phyloP scores from a whole-genome alignment of 1,140 invertebrate genomes.

The Tetranychus urticae region DNA sequence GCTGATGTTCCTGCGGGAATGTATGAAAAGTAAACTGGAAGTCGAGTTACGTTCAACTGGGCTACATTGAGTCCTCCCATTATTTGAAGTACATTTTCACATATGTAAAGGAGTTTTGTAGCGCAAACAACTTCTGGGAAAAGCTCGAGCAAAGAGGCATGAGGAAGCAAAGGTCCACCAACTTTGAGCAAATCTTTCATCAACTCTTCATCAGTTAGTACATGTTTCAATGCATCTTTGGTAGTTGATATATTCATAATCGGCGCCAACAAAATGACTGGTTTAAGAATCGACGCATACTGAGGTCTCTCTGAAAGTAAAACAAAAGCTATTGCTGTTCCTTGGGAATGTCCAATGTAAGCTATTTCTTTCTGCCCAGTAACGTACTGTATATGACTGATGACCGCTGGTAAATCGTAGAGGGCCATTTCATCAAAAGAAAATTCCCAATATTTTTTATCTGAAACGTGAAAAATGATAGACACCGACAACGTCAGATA shows the following conservation, averaged over 20 bases:
- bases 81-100: constrained; percentile 1
- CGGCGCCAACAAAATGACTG: constrained; percentile 6
- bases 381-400: constrained; percentile 22
- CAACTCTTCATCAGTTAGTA: not conserved
- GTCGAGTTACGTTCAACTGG: constrained; percentile 27
- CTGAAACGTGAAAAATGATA: constrained; percentile 12
- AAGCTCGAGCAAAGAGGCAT: not conserved
- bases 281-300: constrained; percentile 7
- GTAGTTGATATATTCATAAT: not conserved
- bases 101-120: not conserved
- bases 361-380: constrained; percentile 21
- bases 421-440: constrained; percentile 18
- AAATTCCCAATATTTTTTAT: constrained; percentile 23
- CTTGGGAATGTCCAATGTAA: constrained; percentile 39
- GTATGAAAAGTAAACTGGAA: constrained; percentile 48
- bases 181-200: not conserved
- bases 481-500: too few relatives aligned
- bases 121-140: not conserved
- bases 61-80: not conserved
- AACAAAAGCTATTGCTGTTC: constrained; percentile 35
- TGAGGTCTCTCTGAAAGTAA: constrained; percentile 19
- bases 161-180: not conserved
- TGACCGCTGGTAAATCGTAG: constrained; percentile 25
- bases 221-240: not conserved
- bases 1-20: constrained; percentile 57